phyloP scores from a whole-genome alignment of 2,888 invertebrate genomes.

The Autographa gamma region DNA sequence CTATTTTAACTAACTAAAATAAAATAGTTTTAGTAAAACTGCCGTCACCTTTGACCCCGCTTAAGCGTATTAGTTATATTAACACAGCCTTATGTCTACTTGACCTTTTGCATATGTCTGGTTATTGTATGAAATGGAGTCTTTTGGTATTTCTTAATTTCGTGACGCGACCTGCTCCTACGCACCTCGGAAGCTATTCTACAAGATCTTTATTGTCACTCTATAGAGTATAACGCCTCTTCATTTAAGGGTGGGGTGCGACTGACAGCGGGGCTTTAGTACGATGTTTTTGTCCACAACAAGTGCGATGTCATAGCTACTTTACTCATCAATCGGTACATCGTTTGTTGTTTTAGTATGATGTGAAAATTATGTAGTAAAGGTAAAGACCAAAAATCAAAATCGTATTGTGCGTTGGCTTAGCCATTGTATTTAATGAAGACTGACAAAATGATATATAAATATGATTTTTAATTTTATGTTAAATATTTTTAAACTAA shows the following conservation, averaged over 20 bases:
- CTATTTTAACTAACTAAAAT: background rate
- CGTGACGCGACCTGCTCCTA: slow-evolving; percentile 63
- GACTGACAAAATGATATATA: background rate
- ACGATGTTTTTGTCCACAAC: no score
- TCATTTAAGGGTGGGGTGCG: slow-evolving; percentile 40
- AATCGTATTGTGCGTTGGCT: background rate
- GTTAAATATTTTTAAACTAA: background rate
- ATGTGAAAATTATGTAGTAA: no score
- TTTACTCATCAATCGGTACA: no score
- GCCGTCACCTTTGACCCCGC: background rate
- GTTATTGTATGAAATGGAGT: slow-evolving; percentile 30
- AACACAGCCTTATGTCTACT: background rate
- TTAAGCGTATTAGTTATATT: background rate
- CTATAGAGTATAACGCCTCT: slow-evolving; percentile 59
- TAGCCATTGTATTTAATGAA: background rate
- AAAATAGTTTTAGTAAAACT: background rate
- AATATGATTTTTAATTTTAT: background rate
- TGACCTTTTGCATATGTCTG: slow-evolving; percentile 31
- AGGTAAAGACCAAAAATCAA: no score
- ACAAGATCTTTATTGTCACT: slow-evolving; percentile 75
- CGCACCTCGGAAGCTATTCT: slow-evolving; percentile 70
- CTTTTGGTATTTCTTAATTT: slow-evolving; percentile 69
- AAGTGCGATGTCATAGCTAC: no score
- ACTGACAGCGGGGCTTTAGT: slow-evolving; percentile 41
- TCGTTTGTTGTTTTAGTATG: background rate